A percentile compares a stretch with the other conserved stretches of the same genome.
Conservation (phyloP, 2,797 vertebrate species). For the Cyprinella venusta region DNA sequence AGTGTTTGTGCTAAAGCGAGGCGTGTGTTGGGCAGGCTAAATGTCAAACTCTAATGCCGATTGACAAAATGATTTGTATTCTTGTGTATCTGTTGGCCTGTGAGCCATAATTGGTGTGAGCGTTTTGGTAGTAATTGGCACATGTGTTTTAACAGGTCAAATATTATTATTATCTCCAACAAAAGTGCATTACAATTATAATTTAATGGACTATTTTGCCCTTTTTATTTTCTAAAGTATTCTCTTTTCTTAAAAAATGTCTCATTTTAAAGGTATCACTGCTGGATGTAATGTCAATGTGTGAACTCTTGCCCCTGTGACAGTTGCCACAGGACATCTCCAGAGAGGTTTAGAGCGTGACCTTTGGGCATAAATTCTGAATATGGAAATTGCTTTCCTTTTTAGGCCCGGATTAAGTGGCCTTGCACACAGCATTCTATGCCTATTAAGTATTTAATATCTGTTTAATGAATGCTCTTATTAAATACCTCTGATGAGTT, state of each 20-base stretch:
- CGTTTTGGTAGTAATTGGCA: constrained; percentile 14
- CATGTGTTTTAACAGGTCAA: constrained; percentile 8
- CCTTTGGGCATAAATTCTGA: constrained; percentile 55
- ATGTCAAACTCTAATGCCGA: constrained; percentile 36
- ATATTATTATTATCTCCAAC: constrained; percentile 2
- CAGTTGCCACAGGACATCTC: constrained; percentile 43
- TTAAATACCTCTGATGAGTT: constrained; percentile 60
- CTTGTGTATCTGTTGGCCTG: neutral
- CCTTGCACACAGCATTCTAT: constrained; percentile 52
- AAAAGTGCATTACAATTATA: constrained; percentile 1
- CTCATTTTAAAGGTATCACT: neutral
- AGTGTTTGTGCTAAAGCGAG: neutral
- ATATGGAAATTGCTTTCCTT: constrained; percentile 65
- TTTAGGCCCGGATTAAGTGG: constrained; percentile 59
- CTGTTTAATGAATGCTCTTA: constrained; percentile 60
- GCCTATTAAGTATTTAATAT: constrained; percentile 61
- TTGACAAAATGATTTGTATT: constrained; percentile 16
- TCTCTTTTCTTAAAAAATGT: neutral
- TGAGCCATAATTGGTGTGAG: constrained; percentile 21
- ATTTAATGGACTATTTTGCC: constrained; percentile 13
- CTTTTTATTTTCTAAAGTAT: constrained; percentile 2
- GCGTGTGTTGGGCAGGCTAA: constrained; percentile 15
- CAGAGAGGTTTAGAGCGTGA: constrained; percentile 49
- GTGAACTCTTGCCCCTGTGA: constrained; percentile 16
- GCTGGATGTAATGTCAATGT: neutral